Conservation (phyloP, 2,797 vertebrate genomes). For the Micrastur ruficollis region DNA sequence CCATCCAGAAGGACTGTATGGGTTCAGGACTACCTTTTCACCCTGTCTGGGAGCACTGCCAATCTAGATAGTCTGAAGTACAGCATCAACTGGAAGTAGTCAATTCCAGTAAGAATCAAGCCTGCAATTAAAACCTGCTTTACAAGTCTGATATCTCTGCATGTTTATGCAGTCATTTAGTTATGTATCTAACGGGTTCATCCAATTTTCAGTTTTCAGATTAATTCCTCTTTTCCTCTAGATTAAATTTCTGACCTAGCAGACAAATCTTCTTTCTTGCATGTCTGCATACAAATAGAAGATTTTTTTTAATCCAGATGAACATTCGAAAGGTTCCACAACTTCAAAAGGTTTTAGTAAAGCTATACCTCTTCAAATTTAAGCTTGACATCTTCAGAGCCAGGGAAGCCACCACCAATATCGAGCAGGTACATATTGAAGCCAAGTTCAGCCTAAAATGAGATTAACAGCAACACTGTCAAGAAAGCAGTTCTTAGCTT, state of each 20-base stretch:
- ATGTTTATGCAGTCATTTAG: not conserved
- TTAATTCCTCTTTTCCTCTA: not conserved
- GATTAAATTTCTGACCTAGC: not conserved
- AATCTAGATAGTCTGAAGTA: not conserved
- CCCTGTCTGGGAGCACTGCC: not conserved
- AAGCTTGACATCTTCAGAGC: conserved; percentile 89
- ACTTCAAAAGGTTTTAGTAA: not conserved
- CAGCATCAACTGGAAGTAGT: not conserved
- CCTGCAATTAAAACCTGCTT: not conserved
- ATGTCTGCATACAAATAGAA: not conserved
- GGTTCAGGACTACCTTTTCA: not conserved
- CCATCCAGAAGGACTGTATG: not conserved
- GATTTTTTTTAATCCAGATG: not conserved
- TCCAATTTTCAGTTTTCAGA: not conserved
- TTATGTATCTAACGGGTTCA: not conserved
- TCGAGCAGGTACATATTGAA: conserved; percentile 92
- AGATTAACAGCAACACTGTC: not conserved
- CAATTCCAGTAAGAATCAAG: not conserved
- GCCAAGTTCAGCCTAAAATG: conserved; percentile 85
- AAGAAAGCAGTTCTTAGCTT: not conserved
- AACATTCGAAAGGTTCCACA: not conserved
- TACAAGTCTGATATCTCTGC: not conserved
- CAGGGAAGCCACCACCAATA: conserved; percentile 96
- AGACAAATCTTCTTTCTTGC: not conserved
- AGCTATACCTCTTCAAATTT: conserved; percentile 94